phyloP scores from a whole-genome alignment of 2,113 vertebrate genomes.

The Pungitius pungitius region DNA sequence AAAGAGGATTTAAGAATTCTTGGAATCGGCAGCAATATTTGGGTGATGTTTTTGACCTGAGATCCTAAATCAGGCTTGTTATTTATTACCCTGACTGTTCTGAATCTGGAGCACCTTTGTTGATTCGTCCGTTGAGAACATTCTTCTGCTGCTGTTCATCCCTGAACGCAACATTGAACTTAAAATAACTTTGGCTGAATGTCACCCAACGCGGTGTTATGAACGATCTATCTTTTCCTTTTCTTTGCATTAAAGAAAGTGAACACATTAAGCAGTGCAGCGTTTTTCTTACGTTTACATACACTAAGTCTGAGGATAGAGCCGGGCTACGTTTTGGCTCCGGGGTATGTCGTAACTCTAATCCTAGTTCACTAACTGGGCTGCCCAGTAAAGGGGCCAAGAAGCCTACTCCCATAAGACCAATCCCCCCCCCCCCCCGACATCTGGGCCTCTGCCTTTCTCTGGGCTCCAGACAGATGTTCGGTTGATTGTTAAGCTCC shows the following conservation, averaged over 20 bases:
- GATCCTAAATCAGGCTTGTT: constrained; percentile 47
- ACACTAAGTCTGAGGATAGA: constrained; percentile 43
- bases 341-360: constrained; percentile 57
- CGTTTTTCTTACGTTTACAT: constrained; percentile 7
- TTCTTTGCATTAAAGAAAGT: neutral
- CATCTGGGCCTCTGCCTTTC: constrained; percentile 80
- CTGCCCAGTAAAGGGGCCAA: constrained; percentile 70
- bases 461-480: constrained; percentile 74
- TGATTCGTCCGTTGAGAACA: constrained; percentile 32
- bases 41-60: constrained; percentile 26
- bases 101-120: constrained; percentile 17
- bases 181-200: neutral
- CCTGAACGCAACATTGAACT: neutral
- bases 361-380: constrained; percentile 70
- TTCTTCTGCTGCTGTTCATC: neutral
- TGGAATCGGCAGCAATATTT: constrained; percentile 24
- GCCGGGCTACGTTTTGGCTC: constrained; percentile 43
- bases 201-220: neutral
- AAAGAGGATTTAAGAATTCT: constrained; percentile 18
- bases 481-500: constrained; percentile 71
- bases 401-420: constrained; percentile 74
- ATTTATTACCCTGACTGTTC: constrained; percentile 25
- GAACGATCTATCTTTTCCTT: neutral
- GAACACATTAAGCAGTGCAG: constrained; percentile 5
- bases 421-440: constrained; percentile 65